Percentiles rank a stretch among this genome's conserved stretches.
These are phyloP conservation scores for Clepsis dumicolana DNA, from an alignment of 2,888 invertebrate genomes.

Conservation along the genomic window DNA sequence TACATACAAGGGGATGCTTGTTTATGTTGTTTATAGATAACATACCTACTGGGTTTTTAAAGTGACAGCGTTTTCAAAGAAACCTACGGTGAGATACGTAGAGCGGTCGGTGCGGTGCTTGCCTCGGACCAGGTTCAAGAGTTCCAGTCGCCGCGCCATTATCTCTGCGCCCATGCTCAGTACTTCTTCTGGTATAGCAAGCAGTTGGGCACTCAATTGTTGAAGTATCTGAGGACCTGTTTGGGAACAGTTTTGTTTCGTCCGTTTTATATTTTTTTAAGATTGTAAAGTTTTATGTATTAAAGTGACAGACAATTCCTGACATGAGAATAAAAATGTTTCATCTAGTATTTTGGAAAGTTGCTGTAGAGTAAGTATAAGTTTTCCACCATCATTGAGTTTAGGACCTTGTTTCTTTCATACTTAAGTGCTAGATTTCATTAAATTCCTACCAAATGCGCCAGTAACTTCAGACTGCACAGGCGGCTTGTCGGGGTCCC, in stretches of 20 bases:
- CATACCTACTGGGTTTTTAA: no score
- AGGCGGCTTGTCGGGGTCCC: slow-evolving; percentile 58
- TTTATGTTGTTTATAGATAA: no score
- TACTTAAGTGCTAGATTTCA: neutral
- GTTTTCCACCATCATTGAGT: no score
- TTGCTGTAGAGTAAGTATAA: no score
- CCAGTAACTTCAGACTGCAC: slow-evolving; percentile 62
- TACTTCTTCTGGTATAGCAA: slow-evolving; percentile 70
- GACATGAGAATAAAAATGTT: no score
- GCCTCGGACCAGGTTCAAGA: slow-evolving; percentile 63
- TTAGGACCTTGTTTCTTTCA: no score
- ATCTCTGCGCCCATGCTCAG: slow-evolving; percentile 65
- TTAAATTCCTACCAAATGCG: slow-evolving; percentile 60
- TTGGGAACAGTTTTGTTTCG: neutral
- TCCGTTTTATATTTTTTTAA: no score
- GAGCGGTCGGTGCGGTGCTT: slow-evolving; percentile 64
- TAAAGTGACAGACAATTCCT: no score
- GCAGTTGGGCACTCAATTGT: slow-evolving; percentile 65
- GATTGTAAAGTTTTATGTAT: no score
- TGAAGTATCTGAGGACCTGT: slow-evolving; percentile 68
- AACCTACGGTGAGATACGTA: slow-evolving; percentile 49
- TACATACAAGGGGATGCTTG: no score
- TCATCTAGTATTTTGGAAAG: no score
- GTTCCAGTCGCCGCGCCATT: slow-evolving; percentile 70
- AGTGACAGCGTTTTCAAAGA: neutral